A percentile compares a stretch with the other conserved stretches of the same genome.
Conservation (phyloP, 1,140 invertebrate genomes). For the Rhyzopertha dominica region DNA sequence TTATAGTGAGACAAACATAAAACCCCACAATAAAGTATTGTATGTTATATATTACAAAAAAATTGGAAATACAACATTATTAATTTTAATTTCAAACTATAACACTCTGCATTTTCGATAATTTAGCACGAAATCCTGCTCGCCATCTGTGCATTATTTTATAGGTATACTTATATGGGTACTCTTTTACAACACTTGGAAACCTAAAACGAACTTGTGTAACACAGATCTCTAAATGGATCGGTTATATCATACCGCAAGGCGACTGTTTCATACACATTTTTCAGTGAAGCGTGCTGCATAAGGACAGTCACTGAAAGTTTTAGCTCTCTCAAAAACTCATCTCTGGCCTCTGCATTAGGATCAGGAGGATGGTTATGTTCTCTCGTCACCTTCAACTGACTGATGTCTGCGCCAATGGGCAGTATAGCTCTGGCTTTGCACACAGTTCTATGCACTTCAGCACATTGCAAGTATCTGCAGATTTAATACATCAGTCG, state of each 20-base stretch:
- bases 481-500: not conserved
- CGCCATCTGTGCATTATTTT: conserved; percentile 16
- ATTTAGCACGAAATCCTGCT: conserved; percentile 7
- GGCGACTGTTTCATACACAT: conserved; percentile 34
- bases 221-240: too few species aligned
- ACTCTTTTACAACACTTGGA: not conserved
- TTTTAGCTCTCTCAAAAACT: conserved; percentile 27
- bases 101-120: too few species aligned
- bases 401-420: conserved; percentile 18
- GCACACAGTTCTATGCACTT: conserved; percentile 29
- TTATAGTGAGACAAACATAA: too few species aligned
- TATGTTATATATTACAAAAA: too few species aligned
- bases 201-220: too few species aligned
- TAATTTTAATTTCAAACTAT: too few species aligned
- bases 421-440: conserved; percentile 31
- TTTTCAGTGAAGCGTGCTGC: conserved; percentile 26
- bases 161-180: conserved; percentile 5
- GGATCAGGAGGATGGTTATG: conserved; percentile 37
- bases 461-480: conserved; percentile 33
- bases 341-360: conserved; percentile 26
- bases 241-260: too few species aligned
- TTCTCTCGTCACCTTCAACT: conserved; percentile 26
- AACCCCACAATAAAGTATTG: too few species aligned
- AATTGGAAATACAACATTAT: too few species aligned
- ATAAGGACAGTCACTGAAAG: conserved; percentile 21